Conservation (phyloP, 2,797 vertebrate genomes). For the Smutsia gigantea region DNA sequence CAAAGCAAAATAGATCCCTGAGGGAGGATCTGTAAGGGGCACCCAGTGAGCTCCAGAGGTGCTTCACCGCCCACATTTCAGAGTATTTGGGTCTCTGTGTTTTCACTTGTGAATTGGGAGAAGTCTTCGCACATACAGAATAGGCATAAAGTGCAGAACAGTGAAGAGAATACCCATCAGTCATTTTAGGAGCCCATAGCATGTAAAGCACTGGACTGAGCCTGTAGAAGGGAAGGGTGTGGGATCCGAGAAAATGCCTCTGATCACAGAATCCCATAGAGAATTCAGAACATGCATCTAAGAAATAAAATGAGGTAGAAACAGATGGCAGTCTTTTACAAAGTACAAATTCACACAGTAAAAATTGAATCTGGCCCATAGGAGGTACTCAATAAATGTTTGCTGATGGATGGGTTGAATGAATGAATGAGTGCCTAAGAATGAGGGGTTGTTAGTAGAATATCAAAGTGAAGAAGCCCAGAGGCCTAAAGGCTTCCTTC, state of each 20-base stretch:
- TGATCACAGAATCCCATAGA: not conserved
- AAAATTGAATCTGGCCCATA: not conserved
- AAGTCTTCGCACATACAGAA: not conserved
- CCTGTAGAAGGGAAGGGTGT: not conserved
- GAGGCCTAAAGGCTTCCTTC: not conserved
- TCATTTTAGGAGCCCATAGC: not conserved
- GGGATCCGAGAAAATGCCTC: not conserved
- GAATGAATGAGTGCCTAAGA: not conserved
- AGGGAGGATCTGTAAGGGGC: not conserved
- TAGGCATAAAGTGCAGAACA: not conserved
- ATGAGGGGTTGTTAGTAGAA: not conserved
- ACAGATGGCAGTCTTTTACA: not conserved
- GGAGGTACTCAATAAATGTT: not conserved
- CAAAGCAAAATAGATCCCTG: not conserved
- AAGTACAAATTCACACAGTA: not conserved
- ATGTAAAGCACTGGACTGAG: not conserved
- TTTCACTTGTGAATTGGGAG: not conserved
- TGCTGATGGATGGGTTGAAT: not conserved
- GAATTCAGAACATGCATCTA: conserved; percentile 1
- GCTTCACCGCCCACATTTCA: not conserved
- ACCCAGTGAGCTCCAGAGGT: not conserved
- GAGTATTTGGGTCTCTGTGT: not conserved
- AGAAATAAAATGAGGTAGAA: conserved; percentile 23
- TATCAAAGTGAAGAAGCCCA: not conserved
- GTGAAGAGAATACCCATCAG: not conserved